Conservation (phyloP, 30 jellyfish, hydroid and myxozoan species). For the Rhopilema esculentum region DNA sequence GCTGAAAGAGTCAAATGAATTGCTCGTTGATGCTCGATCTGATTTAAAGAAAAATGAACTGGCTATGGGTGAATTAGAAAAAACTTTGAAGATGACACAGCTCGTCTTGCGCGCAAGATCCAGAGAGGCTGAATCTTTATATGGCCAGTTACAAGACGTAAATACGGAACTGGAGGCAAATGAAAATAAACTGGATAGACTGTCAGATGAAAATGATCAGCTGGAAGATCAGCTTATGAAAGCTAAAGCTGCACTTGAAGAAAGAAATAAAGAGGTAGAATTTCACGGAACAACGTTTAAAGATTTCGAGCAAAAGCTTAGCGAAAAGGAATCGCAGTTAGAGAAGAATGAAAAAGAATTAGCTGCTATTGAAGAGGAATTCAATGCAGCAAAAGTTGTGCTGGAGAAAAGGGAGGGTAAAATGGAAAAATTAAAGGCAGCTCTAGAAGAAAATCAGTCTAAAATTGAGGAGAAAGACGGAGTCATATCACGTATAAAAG, state of each 20-base stretch:
- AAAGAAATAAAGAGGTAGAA: not conserved
- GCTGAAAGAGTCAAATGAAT: not conserved
- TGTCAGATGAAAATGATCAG: not conserved
- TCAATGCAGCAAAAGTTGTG: not conserved
- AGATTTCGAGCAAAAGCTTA: not conserved
- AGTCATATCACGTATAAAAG: not conserved
- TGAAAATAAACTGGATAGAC: not conserved
- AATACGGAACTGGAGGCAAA: not conserved
- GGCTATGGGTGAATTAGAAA: not conserved
- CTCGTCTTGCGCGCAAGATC: not conserved
- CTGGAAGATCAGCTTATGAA: not conserved
- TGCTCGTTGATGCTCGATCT: not conserved
- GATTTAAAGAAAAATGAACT: not conserved
- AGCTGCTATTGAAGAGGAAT: not conserved
- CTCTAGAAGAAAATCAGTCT: not conserved
- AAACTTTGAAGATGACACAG: not conserved
- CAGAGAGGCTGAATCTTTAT: not conserved
- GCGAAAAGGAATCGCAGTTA: not conserved
- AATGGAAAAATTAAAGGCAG: not conserved
- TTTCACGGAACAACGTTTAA: not conserved
- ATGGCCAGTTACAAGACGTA: not conserved
- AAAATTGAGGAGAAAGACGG: slow-evolving; percentile 1
- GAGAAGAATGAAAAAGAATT: not conserved
- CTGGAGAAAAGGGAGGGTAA: not conserved
- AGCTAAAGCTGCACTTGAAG: not conserved